Base-by-base conservation (phyloP, 2,113 vertebrate species). In the Indicator indicator region DNA sequence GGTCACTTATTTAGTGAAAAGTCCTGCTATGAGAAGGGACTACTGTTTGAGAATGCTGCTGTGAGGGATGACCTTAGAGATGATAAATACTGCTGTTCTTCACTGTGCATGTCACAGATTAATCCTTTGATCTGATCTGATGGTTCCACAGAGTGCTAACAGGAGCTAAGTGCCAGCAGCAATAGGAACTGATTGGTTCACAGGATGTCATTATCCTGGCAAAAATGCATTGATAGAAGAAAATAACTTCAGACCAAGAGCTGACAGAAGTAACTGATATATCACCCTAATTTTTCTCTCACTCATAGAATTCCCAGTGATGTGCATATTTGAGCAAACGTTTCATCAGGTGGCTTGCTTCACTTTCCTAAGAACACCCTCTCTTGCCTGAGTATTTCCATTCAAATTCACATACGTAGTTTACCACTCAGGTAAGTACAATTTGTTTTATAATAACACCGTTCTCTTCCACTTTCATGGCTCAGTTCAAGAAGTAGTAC, bases 101-200 rank as follows among this genome's bases (percentile, higher is more conserved):
- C 33, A 69, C 76, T 13, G 12, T 52, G 76, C 63, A 48, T 70
- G 79, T 82, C 77, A 91, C 74, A 85, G 60, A 93, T 96, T 87
- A 94, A 94, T 93, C 86, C 46, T 70, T 93, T 77, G 67, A 94
- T 84, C 74, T 73, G 76, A 84, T 88, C 86, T 88, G 86, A 91
- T 81, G 60, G 77, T 77, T 95, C 90, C 89, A 91, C 73, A 48
- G 67, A 86, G 90, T 58, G 82, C 83, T 91, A 95, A 94, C 84
- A 56, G 72, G 79, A 94, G 79, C 85, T 81, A 86, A 96, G 94
- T 94, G 91, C 89, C 86, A 77, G 85, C 71, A 79, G 90, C 91
- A 95, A 85, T 62, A 78, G 68, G 62, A 92, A 73, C 73, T 70
- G 83, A 95, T 89, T 93, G 82, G 92, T 82, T 95, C 76, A 85